Base-by-base conservation (phyloP, 2,113 vertebrate species). In the Calidris pygmaea region DNA sequence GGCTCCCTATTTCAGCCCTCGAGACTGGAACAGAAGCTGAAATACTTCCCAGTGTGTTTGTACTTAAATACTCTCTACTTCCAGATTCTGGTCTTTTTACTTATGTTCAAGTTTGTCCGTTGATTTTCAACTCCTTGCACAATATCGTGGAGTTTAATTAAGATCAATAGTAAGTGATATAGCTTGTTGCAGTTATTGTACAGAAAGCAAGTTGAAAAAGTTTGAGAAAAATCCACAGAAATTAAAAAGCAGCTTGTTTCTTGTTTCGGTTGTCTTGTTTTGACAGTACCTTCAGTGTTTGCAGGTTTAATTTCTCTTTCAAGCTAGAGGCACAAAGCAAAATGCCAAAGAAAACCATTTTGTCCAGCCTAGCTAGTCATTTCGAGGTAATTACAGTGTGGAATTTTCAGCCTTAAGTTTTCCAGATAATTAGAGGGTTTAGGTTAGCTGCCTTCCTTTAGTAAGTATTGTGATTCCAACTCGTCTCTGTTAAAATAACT, bases 201-300 rank as follows among this genome's bases (percentile, higher is more conserved):
- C 24, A 66, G 48, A 85, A 68, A 21, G 29, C 13, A 59, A 89
- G 52, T 18, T 89, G 34, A 59, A 85, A 73, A 86, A 47, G 16
- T 59, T 78, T 34, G 18, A 77, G 43, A 73, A 85, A 91, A 94
- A 77, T 27, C 11, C 2, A 90, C 24, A 59, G 37, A 90, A 94
- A 95, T 84, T 90, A 75, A 95, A 92, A 86, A 89, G 72, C 34
- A 81, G 23, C 65, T 93, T 93, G 89, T 93, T 97, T 82, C 84
- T 79, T 66, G 66, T 86, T 94, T 83, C 3, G 0, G 60, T 84
- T 90, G 59, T 71, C 83, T 89, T 93, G 76, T 90, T 97, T 96
- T 93, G 90, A 96, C 85, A 96, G 88, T 39, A 74, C 60, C 53
- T 86, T 35, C 48, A 94, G 88, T 56, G 68, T 39, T 48, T 60